Base-by-base conservation (phyloP, 2,113 vertebrate genomes). In the Erythrocercus mccallii region DNA sequence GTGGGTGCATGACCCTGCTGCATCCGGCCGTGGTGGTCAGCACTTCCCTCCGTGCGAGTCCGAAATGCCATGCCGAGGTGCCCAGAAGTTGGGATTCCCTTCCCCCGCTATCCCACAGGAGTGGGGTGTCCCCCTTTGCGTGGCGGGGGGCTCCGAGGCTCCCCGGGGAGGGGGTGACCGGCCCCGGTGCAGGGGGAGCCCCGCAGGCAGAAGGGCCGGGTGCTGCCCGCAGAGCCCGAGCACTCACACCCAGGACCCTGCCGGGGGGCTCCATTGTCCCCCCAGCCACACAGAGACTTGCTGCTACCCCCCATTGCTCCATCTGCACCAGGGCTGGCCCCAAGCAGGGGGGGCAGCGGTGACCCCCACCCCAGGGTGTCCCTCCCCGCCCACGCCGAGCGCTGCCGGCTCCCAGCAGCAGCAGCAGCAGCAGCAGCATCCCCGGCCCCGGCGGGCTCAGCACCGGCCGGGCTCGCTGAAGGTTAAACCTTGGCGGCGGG, bases 401-500 rank as follows among this genome's bases (percentile, higher is more conserved):
- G 27, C 80, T 23, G 68, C 47, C 74, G 64, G 58, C 47, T 30
- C 50, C 8, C 18, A 12, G 81, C 77, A 6, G 93, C 45, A 47
- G 45, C 94, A 9, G 91, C 21, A 45, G 83, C 94, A 31, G 45
- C 94, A 9, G 91, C 21, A 45, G 83, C 94, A 31, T 13, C 70
- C 73, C 89, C 87, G 17, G 68, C 76, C 44, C 58, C 30, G 38
- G 45, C 35, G 10, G 78, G 86, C 73, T 77, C 81, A 4, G 69
- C 83, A 25, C 80, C 74, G 42, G 85, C 76, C 28, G 76, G 31
- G 27, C 86, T 66, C 14, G 80, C 86, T 97, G 97, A 97, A 97
- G 97, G 97, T 97, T 97, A 97, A 97, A 97, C 81, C 83, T 70
- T 2, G 65, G 68, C 42, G 42, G 35, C 44, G 22, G 86, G 82